Evolutionary conservation across 37 sponge, comb jelly and placozoan genomes (phyloP).

Genomic region (Theonella swinhoei): DNA sequence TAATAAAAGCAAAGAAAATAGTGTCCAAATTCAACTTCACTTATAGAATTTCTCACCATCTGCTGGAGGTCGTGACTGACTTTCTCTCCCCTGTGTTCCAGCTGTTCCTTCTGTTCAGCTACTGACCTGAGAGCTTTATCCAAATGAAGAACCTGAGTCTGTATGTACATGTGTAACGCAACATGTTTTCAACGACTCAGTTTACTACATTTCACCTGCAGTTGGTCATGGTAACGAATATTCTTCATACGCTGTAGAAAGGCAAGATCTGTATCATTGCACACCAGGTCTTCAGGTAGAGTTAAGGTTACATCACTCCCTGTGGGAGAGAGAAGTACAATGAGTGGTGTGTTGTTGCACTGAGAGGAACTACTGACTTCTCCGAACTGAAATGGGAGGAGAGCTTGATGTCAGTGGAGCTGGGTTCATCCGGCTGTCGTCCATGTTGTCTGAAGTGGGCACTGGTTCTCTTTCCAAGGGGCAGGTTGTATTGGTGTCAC

Average conservation of each 20-base stretch:
- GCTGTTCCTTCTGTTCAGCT: constrained; percentile 12
- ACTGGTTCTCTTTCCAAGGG: no score
- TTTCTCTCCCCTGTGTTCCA: constrained; percentile 11
- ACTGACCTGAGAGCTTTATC: background rate
- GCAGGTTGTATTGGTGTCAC: no score
- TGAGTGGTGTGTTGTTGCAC: no score
- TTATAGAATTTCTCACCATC: background rate
- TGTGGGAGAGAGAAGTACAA: background rate
- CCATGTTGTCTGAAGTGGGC: no score
- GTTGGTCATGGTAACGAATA: background rate
- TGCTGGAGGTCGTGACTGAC: background rate
- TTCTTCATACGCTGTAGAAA: constrained; percentile 7
- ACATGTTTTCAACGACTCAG: no score
- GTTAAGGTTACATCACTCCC: background rate
- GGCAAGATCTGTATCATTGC: constrained; percentile 32
- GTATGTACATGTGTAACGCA: background rate
- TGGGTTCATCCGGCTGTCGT: background rate
- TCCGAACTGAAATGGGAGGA: constrained; percentile 9
- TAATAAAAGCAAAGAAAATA: background rate
- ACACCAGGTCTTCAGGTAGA: background rate
- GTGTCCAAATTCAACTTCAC: background rate
- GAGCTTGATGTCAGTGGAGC: background rate
- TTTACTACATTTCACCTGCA: constrained; percentile 5
- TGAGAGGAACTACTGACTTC: no score
- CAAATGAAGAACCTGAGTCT: constrained; percentile 2